Evolutionary conservation across 2,888 invertebrate species (phyloP).

Genomic region (Nomada fabriciana): DNA sequence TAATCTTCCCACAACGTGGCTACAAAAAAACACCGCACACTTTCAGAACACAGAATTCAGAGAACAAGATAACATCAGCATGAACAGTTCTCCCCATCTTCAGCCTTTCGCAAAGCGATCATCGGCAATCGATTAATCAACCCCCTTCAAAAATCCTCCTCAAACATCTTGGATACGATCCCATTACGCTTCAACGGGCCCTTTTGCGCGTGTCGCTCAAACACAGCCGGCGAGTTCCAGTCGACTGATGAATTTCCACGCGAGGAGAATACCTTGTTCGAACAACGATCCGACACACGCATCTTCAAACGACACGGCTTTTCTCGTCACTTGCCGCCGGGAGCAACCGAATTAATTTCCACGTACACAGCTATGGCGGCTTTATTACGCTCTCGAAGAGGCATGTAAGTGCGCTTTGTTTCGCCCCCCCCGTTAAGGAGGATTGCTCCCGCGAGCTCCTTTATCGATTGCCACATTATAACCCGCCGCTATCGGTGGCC

Average conservation of each 20-base stretch:
- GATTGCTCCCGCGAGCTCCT: slow-evolving; percentile 49
- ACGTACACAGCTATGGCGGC: slow-evolving; percentile 10
- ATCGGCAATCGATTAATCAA: too few species aligned
- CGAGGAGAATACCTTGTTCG: not conserved
- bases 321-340: not conserved
- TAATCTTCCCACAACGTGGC: too few species aligned
- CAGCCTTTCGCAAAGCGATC: too few species aligned
- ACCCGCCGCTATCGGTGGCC: slow-evolving; percentile 33
- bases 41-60: too few species aligned
- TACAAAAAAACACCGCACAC: too few species aligned
- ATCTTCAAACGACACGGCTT: not conserved
- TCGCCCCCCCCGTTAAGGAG: slow-evolving; percentile 22
- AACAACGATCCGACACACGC: not conserved
- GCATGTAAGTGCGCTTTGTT: slow-evolving; percentile 51
- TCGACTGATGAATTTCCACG: not conserved
- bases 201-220: too few species aligned
- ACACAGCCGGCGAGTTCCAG: not conserved
- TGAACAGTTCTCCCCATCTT: too few species aligned
- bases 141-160: too few species aligned
- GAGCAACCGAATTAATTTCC: slow-evolving; percentile 38
- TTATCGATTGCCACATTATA: slow-evolving; percentile 59
- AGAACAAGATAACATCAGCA: too few species aligned
- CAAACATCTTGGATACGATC: too few species aligned
- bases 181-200: too few species aligned
- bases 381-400: slow-evolving; percentile 28